These are phyloP conservation scores for Psilanteris sp. DNA, from an alignment of 1,140 invertebrate species.

Conservation along the genomic window DNA sequence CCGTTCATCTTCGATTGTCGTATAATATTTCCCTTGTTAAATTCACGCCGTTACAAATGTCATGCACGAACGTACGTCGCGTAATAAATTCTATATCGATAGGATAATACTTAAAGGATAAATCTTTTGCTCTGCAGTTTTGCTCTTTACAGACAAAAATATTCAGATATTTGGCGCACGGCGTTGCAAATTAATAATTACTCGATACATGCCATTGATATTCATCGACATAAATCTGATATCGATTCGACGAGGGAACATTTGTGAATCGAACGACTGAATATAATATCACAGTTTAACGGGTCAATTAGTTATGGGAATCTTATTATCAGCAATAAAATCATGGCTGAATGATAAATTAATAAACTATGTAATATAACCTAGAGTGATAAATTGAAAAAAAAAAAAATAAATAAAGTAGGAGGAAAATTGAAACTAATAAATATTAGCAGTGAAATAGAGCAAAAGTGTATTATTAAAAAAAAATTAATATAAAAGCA, in stretches of 20 bases:
- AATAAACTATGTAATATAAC: no score
- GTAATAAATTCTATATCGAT: slow-evolving; percentile 44
- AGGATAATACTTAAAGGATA: slow-evolving; percentile 17
- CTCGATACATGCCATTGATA: slow-evolving; percentile 17
- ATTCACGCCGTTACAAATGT: slow-evolving; percentile 48
- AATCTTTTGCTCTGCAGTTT: slow-evolving; percentile 4
- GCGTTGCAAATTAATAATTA: slow-evolving; percentile 47
- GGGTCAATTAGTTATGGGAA: slow-evolving; percentile 48
- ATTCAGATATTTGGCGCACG: slow-evolving; percentile 3
- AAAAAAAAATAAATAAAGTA: no score
- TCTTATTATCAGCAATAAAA: no score
- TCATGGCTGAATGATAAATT: no score
- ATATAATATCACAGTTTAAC: slow-evolving; percentile 18
- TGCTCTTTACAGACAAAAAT: slow-evolving; percentile 26
- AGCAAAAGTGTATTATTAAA: no score
- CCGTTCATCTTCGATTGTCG: slow-evolving; percentile 44
- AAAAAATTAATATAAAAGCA: no score
- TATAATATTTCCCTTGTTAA: slow-evolving; percentile 51
- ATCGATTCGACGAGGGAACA: slow-evolving; percentile 30
- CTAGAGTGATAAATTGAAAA: no score
- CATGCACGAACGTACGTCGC: slow-evolving; percentile 22
- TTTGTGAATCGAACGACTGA: neutral
- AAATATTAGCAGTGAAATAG: no score
- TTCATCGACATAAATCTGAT: slow-evolving; percentile 25
- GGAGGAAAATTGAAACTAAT: no score